These are phyloP conservation scores for Cassiopea andromeda DNA, from an alignment of 30 jellyfish, hydroid and myxozoan species.

Conservation along the genomic window DNA sequence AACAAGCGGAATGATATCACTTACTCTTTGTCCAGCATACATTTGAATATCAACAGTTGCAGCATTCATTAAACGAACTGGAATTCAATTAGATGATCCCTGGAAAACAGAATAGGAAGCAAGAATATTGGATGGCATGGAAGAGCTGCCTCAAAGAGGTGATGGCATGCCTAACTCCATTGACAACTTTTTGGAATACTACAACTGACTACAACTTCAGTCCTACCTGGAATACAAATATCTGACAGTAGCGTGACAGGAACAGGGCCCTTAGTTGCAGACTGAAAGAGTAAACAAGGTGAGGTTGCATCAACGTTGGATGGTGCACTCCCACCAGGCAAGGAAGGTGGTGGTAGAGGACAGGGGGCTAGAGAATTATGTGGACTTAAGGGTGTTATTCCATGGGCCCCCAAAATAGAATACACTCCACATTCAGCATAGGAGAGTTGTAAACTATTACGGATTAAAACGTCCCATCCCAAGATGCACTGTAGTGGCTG, in stretches of 20 bases:
- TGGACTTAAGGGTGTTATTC: neutral
- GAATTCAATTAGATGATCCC: neutral
- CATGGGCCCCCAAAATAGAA: neutral
- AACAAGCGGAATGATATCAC: neutral
- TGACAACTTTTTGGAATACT: constrained; percentile 20
- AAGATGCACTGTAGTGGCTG: constrained; percentile 40
- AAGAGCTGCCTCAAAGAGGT: constrained; percentile 13
- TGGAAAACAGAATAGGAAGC: constrained; percentile 53
- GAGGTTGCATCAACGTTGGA: neutral
- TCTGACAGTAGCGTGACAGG: constrained; percentile 7
- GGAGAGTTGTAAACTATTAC: constrained; percentile 17
- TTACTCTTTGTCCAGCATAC: constrained; percentile 29
- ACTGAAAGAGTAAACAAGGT: constrained; percentile 35
- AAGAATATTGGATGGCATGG: constrained; percentile 12
- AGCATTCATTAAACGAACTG: constrained; percentile 45
- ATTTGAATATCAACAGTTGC: constrained; percentile 34
- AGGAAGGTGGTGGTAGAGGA: neutral
- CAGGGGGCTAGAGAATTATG: neutral
- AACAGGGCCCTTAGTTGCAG: constrained; percentile 14
- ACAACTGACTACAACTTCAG: constrained; percentile 18
- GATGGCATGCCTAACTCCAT: constrained; percentile 43
- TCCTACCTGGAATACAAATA: constrained; percentile 43
- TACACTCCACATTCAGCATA: constrained; percentile 1
- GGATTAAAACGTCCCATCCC: constrained; percentile 49
- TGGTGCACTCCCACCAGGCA: neutral